Evolutionary conservation across 1,140 invertebrate species (phyloP).

Genomic region (Luehdorfia chinensis): DNA sequence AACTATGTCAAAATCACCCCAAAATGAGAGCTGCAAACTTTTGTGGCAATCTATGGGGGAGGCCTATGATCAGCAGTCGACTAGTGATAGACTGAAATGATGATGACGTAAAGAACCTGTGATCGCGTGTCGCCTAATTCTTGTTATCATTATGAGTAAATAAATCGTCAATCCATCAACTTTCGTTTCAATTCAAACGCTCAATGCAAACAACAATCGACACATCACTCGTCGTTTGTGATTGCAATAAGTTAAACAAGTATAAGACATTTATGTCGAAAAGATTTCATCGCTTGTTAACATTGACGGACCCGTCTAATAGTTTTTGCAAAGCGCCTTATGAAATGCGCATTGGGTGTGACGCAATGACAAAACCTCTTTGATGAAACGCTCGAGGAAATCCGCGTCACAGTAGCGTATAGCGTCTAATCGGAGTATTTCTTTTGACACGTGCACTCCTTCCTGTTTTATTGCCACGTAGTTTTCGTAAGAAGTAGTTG

Average conservation of each 20-base stretch:
- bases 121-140: too few species aligned
- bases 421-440: background rate
- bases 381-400: background rate
- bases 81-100: too few species aligned
- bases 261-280: constrained; percentile 1
- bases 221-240: constrained; percentile 2
- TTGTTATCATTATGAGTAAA: too few species aligned
- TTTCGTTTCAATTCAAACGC: too few species aligned
- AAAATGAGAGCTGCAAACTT: too few species aligned
- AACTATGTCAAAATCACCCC: too few species aligned
- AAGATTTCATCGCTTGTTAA: constrained; percentile 9
- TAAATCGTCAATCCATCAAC: too few species aligned
- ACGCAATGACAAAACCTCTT: background rate
- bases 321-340: background rate
- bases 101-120: too few species aligned
- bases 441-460: background rate
- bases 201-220: background rate
- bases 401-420: background rate
- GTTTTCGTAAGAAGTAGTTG: constrained; percentile 3
- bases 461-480: constrained; percentile 1
- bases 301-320: background rate
- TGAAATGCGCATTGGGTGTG: constrained; percentile 6
- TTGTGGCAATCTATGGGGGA: too few species aligned
- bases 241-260: background rate
- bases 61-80: too few species aligned